Evolutionary conservation across 2,888 invertebrate genomes (phyloP).

Genomic region (Parnassius apollo): DNA sequence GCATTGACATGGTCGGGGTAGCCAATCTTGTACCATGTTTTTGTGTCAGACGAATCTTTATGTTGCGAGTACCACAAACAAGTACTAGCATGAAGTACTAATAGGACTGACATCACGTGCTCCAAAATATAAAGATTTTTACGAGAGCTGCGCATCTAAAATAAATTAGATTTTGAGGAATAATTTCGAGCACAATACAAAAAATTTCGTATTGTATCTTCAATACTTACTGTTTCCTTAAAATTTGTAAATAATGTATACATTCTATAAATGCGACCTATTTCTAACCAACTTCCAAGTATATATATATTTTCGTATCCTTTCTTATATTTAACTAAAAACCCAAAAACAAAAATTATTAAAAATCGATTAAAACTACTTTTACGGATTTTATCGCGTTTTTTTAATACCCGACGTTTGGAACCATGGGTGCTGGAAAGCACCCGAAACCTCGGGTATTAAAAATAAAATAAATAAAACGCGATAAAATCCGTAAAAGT

Average conservation of each 20-base stretch:
- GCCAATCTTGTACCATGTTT: conserved; percentile 43
- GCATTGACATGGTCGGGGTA: conserved; percentile 51
- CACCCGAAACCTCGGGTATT: too few relatives aligned
- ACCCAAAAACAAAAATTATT: not conserved
- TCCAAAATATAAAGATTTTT: conserved; percentile 52
- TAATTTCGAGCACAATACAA: too few relatives aligned
- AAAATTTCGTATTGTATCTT: not conserved
- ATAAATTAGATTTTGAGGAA: conserved; percentile 6
- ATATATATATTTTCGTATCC: conserved; percentile 34
- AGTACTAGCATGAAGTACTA: conserved; percentile 54
- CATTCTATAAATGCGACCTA: conserved; percentile 61
- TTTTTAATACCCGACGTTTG: too few relatives aligned
- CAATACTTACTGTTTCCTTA: conserved; percentile 55
- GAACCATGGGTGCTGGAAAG: too few relatives aligned
- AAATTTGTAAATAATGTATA: conserved; percentile 46
- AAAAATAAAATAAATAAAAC: too few relatives aligned
- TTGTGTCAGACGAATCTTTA: conserved; percentile 11
- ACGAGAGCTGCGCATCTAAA: conserved; percentile 59
- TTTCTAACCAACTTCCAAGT: conserved; percentile 54
- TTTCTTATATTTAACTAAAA: conserved; percentile 39
- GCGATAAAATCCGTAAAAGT: too few relatives aligned
- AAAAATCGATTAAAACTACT: not conserved
- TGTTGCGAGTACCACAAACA: conserved; percentile 59
- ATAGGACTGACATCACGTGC: conserved; percentile 42
- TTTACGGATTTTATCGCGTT: too few relatives aligned